Evolutionary conservation across 2,797 vertebrate genomes (phyloP).

Genomic region (Sebastes umbrosus): DNA sequence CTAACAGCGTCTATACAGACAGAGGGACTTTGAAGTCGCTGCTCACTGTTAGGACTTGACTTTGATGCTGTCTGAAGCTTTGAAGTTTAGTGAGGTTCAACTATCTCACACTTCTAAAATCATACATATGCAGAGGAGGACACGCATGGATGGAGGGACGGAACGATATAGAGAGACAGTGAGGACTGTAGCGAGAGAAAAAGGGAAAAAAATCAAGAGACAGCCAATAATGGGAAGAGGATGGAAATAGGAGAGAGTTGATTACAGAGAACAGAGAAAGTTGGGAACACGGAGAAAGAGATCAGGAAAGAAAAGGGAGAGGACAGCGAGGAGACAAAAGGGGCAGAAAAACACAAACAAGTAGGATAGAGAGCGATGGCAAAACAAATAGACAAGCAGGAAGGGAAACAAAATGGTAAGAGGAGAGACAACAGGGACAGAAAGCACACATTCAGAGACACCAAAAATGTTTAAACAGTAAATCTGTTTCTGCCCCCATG

Average conservation of each 20-base stretch:
- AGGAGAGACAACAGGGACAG: not conserved
- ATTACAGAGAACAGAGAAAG: slow-evolving; percentile 19
- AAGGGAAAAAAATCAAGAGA: slow-evolving; percentile 20
- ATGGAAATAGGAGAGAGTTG: not conserved
- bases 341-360: slow-evolving; percentile 35
- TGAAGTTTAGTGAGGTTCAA: slow-evolving; percentile 44
- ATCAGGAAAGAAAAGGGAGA: slow-evolving; percentile 33
- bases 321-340: slow-evolving; percentile 2
- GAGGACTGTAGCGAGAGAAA: not conserved
- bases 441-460: slow-evolving; percentile 13
- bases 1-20: slow-evolving; percentile 6
- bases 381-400: slow-evolving; percentile 9
- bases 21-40: slow-evolving; percentile 24
- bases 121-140: slow-evolving; percentile 23
- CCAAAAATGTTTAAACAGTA: slow-evolving; percentile 12
- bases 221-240: slow-evolving; percentile 7
- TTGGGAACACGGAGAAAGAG: not conserved
- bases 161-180: slow-evolving; percentile 1
- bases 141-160: not conserved
- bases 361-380: slow-evolving; percentile 2
- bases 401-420: slow-evolving; percentile 7
- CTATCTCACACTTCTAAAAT: slow-evolving; percentile 41
- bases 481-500: slow-evolving; percentile 19
- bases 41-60: slow-evolving; percentile 27
- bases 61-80: slow-evolving; percentile 49